A percentile compares a stretch with the other conserved stretches of the same genome.
These are phyloP conservation scores for Aricia agestis DNA, from an alignment of 1,140 invertebrate species.

Conservation along the genomic window DNA sequence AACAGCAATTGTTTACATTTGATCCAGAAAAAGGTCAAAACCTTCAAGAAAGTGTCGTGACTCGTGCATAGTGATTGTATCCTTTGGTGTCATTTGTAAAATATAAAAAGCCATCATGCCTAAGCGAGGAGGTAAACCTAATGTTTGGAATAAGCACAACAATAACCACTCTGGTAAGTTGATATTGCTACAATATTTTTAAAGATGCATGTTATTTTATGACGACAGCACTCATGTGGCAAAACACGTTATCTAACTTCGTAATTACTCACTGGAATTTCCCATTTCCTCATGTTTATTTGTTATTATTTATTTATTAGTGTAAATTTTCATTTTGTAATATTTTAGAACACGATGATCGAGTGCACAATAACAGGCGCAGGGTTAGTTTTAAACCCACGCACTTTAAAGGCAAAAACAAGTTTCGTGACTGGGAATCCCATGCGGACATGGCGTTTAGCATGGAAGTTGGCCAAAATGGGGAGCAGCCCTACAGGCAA, in stretches of 20 bases:
- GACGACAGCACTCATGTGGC: neutral
- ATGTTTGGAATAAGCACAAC: conserved; percentile 45
- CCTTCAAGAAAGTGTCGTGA: neutral
- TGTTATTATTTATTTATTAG: neutral
- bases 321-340: neutral
- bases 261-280: neutral
- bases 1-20: neutral
- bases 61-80: too few species aligned
- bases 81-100: neutral
- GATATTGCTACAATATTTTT: neutral
- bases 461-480: conserved; percentile 73
- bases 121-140: conserved; percentile 61
- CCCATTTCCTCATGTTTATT: neutral
- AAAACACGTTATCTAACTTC: neutral
- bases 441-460: conserved; percentile 68
- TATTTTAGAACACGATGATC: conserved; percentile 72
- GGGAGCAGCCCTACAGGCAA: conserved; percentile 39
- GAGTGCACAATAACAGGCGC: conserved; percentile 46
- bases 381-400: conserved; percentile 77
- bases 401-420: conserved; percentile 65
- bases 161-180: conserved; percentile 63
- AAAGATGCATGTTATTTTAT: neutral
- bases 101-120: conserved; percentile 48
- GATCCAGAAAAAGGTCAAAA: neutral
- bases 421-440: conserved; percentile 59